Percentiles rank a stretch among this genome's conserved stretches.
Conservation (phyloP, 2,113 vertebrate genomes). For the Eulacestoma nigropectus region DNA sequence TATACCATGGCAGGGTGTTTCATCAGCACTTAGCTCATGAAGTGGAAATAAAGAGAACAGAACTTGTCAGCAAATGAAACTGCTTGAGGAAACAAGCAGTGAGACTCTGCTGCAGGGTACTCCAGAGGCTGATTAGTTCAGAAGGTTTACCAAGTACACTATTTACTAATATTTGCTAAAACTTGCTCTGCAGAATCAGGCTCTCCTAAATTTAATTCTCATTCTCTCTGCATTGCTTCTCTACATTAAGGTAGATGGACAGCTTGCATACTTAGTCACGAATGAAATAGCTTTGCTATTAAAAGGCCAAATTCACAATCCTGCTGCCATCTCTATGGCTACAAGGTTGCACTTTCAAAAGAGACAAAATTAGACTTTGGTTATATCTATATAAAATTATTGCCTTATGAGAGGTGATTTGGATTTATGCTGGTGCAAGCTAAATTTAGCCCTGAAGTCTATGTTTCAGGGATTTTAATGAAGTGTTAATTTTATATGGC, state of each 20-base stretch:
- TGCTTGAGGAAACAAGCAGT: background rate
- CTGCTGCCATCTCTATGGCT: background rate
- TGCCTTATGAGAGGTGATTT: background rate
- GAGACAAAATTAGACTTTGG: background rate
- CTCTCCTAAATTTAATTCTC: background rate
- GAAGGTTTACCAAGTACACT: background rate
- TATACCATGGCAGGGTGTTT: background rate
- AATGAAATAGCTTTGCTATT: background rate
- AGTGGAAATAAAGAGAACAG: background rate
- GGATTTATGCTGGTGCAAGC: background rate
- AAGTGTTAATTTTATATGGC: background rate
- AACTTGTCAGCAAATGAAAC: background rate
- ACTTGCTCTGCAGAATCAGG: background rate
- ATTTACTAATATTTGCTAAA: background rate
- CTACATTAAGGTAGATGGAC: background rate
- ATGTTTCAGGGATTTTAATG: background rate
- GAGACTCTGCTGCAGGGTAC: background rate
- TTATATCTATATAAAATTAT: background rate
- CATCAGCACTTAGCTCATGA: background rate
- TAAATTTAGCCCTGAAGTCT: background rate
- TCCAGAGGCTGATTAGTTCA: background rate
- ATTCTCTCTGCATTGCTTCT: background rate
- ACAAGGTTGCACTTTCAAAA: background rate
- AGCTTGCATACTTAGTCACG: background rate
- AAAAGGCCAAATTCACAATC: background rate